Evolutionary conservation across 2,797 vertebrate genomes (phyloP), one percentile per base, ranked within the genome.

Genomic region (Crocidura indochinensis): DNA sequence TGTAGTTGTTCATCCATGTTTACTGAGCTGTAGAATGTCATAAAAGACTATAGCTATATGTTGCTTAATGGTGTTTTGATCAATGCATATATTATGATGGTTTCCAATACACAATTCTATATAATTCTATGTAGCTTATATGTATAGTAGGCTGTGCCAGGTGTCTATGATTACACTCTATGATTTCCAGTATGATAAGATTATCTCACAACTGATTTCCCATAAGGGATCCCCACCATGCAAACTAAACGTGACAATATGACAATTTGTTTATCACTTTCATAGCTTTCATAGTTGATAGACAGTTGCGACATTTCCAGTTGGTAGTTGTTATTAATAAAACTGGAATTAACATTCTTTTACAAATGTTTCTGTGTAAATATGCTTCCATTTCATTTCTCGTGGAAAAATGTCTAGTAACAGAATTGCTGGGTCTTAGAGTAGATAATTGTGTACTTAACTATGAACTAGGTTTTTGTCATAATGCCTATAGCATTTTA

Each of bases 371-470:
- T 88, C 53, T 51, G 65, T 73, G 26, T 11, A 65, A 44, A 46
- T 73, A 67, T 4, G 5, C 14, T 93, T 91, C 60, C 46, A 84
- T 84, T 53, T 90, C 60, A 47, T 91, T 91, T 90, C 56, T 92
- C 49, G 69, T 84, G 51, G 27, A 27, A 67, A 91, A 91, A 90
- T 67, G 9, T 38, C 26, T 29, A 46, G 10, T 71, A 77, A 20
- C 46, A 47, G 69, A 17, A 78, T 82, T 85, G 17, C 72, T 85
- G 51, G 56, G n/a, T 44, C 56, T 64, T 12, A 38, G 1, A 2
- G 31, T 71, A 83, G 10, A 15, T n/a, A 14, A 84, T 51, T 4
- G 0, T 29, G 73, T 74, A 90, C 31, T 76, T 87, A 95, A 77
- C 69, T 75, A 76, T 22, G 60, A 64, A 64, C 6, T n/a, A 68